These are phyloP conservation scores for Drosophila tripunctata DNA, from an alignment of 2,888 invertebrate genomes.

Conservation along the genomic window DNA sequence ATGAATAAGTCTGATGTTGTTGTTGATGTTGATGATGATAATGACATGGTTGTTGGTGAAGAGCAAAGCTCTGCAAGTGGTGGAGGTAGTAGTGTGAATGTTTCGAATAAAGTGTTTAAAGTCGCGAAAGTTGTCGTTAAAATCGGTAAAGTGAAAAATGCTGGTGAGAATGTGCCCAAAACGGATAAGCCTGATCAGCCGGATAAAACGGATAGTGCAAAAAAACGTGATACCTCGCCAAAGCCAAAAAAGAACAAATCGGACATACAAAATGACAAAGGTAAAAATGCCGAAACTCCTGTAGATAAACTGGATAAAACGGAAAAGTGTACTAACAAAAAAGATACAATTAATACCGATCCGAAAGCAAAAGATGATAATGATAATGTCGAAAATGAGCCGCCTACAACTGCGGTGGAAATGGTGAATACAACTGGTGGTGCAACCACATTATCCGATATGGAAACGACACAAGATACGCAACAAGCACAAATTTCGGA, in stretches of 20 bases:
- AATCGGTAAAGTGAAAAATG: neutral
- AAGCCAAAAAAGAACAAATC: neutral
- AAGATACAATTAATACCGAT: neutral
- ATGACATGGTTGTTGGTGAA: neutral
- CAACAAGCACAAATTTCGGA: neutral
- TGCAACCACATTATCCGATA: neutral
- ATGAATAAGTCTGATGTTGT: conserved; percentile 8
- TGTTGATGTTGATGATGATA: neutral
- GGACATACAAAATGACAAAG: neutral
- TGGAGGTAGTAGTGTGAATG: neutral
- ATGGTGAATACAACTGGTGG: too few species aligned
- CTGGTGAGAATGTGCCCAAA: neutral
- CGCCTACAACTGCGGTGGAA: conserved; percentile 12
- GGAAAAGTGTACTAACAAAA: neutral
- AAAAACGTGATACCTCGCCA: neutral
- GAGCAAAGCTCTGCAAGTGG: neutral
- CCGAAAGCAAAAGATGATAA: conserved; percentile 4
- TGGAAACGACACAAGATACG: neutral
- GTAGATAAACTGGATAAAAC: neutral
- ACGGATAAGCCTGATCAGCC: neutral
- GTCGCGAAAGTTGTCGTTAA: neutral
- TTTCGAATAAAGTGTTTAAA: neutral
- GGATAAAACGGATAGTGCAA: neutral
- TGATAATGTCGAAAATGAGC: conserved; percentile 32
- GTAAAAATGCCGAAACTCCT: neutral